These are phyloP conservation scores for Metopia argyrocephala DNA, from an alignment of 2,888 invertebrate genomes.

Conservation along the genomic window DNA sequence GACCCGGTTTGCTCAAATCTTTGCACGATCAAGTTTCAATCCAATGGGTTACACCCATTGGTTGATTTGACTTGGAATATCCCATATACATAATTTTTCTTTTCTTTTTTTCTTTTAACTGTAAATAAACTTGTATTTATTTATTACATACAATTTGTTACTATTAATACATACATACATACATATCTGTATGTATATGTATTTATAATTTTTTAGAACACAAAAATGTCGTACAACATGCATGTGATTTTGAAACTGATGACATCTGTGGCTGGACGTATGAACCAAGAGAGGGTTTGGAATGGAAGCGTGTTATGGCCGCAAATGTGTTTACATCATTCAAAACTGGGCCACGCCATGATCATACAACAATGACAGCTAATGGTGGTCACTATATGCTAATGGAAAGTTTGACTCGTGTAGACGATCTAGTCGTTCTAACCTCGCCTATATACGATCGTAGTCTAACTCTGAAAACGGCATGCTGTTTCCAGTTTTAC, in stretches of 20 bases:
- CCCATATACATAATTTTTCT: too few relatives aligned
- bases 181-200: background rate
- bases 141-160: background rate
- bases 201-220: slow-evolving; percentile 42
- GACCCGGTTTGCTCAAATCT: too few relatives aligned
- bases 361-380: slow-evolving; percentile 84
- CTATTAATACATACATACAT: background rate
- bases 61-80: too few relatives aligned
- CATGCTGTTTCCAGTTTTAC: slow-evolving; percentile 83
- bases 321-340: slow-evolving; percentile 67
- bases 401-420: slow-evolving; percentile 84
- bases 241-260: slow-evolving; percentile 78
- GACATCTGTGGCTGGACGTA: slow-evolving; percentile 89
- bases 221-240: slow-evolving; percentile 55
- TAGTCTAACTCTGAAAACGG: slow-evolving; percentile 77
- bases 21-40: too few relatives aligned
- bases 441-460: slow-evolving; percentile 85
- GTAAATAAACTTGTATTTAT: too few relatives aligned
- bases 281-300: slow-evolving; percentile 80
- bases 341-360: slow-evolving; percentile 85
- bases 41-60: too few relatives aligned
- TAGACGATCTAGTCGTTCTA: slow-evolving; percentile 83
- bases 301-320: slow-evolving; percentile 85
- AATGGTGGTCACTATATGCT: slow-evolving; percentile 89
- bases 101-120: too few relatives aligned